These are phyloP conservation scores for Mormoops blainvillei DNA, from an alignment of 2,113 vertebrate species.

Conservation along the genomic window DNA sequence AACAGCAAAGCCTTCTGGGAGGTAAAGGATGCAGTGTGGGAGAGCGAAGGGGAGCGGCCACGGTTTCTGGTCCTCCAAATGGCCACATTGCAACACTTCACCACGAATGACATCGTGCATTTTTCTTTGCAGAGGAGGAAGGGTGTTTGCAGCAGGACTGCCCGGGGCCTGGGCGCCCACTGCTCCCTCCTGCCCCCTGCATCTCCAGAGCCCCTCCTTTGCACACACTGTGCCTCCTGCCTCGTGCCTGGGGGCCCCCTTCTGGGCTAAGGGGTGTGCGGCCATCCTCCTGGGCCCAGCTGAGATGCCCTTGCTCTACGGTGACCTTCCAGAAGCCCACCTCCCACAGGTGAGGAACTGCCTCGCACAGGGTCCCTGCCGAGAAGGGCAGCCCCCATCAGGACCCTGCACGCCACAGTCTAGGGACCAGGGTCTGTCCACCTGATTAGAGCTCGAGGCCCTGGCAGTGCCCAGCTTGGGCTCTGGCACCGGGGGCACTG, in stretches of 20 bases:
- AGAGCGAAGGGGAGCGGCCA: background rate
- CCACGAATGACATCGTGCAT: background rate
- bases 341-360: background rate
- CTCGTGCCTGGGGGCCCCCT: background rate
- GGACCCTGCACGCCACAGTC: background rate
- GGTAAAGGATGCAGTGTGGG: no score
- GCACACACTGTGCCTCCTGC: background rate
- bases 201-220: background rate
- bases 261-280: background rate
- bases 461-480: background rate
- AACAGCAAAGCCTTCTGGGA: background rate
- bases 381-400: background rate
- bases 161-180: fast-evolving
- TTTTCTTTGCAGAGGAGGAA: background rate
- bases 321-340: background rate
- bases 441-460: background rate
- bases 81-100: no score
- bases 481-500: background rate
- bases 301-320: background rate
- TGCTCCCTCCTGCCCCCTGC: background rate
- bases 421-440: background rate
- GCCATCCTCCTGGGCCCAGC: background rate
- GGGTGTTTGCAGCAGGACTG: fast-evolving
- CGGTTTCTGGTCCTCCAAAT: no score
- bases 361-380: background rate